phyloP scores from a whole-genome alignment of 2,888 invertebrate species.

The Syrista parreyssii region DNA sequence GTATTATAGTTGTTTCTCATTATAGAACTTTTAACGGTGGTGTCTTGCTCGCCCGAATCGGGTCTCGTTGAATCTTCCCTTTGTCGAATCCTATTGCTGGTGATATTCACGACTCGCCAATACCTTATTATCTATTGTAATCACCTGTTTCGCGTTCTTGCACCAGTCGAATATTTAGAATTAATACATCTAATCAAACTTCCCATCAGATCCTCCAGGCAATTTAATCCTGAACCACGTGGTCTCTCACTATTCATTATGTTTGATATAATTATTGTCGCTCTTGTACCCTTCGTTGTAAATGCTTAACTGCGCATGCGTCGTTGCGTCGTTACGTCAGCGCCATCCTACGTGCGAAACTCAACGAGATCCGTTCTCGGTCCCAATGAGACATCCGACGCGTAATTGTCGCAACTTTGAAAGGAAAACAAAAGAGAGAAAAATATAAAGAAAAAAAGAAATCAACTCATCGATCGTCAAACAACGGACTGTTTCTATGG shows the following conservation, averaged over 20 bases:
- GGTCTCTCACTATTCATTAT: background rate
- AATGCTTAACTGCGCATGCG: background rate
- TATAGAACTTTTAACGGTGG: slow-evolving; percentile 41
- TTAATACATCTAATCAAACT: background rate
- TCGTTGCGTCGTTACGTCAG: background rate
- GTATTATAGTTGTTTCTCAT: slow-evolving; percentile 49
- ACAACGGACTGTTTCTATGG: background rate
- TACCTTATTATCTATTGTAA: background rate
- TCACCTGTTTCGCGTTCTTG: background rate
- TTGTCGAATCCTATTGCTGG: background rate
- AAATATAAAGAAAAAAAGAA: background rate
- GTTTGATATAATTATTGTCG: background rate
- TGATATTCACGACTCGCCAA: background rate
- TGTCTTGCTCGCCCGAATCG: slow-evolving; percentile 42
- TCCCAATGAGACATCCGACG: background rate
- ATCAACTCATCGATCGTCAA: background rate
- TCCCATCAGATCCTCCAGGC: background rate
- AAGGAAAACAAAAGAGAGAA: background rate
- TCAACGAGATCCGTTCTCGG: background rate
- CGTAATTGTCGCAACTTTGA: background rate
- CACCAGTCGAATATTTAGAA: background rate
- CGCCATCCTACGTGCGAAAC: background rate
- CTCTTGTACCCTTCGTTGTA: background rate
- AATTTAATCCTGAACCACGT: background rate
- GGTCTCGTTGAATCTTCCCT: slow-evolving; percentile 51